These are phyloP conservation scores for Sandelia bainsii DNA, from an alignment of 2,797 vertebrate species.

Conservation along the genomic window DNA sequence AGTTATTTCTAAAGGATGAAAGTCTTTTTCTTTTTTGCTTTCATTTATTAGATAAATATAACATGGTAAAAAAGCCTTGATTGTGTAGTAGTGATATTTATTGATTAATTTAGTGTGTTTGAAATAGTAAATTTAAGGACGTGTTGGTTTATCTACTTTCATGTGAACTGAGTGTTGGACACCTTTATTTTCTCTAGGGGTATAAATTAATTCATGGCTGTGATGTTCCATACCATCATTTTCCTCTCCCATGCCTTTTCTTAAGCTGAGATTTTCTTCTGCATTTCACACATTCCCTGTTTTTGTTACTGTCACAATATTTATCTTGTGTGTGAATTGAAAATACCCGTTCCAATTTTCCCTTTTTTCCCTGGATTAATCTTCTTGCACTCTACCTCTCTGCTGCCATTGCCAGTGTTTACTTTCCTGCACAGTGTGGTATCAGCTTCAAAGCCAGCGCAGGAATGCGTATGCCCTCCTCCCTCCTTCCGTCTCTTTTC, in stretches of 20 bases:
- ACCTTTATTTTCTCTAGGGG: neutral
- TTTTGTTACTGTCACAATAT: constrained; percentile 52
- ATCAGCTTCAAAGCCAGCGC: constrained; percentile 78
- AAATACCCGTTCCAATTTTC: constrained; percentile 48
- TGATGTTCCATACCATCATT: neutral
- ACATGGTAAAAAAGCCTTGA: neutral
- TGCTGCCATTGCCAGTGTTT: constrained; percentile 67
- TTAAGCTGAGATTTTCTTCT: constrained; percentile 43
- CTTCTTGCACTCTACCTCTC: constrained; percentile 48
- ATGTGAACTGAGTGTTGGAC: neutral
- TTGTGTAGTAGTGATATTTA: no score
- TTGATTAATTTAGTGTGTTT: neutral
- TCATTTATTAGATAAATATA: neutral
- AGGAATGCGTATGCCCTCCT: constrained; percentile 69
- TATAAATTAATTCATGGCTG: constrained; percentile 4
- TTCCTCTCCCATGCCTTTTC: constrained; percentile 7
- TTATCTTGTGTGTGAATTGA: constrained; percentile 44
- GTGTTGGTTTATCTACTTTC: neutral
- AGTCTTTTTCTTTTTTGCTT: neutral
- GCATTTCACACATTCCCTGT: constrained; percentile 22
- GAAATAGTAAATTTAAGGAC: neutral
- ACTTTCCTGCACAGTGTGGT: constrained; percentile 68
- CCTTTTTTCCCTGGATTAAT: constrained; percentile 47
- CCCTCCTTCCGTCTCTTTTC: constrained; percentile 40
- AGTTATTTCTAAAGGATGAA: no score